Evolutionary conservation across 2,113 vertebrate species (phyloP).

Genomic region (Calidris pygmaea): DNA sequence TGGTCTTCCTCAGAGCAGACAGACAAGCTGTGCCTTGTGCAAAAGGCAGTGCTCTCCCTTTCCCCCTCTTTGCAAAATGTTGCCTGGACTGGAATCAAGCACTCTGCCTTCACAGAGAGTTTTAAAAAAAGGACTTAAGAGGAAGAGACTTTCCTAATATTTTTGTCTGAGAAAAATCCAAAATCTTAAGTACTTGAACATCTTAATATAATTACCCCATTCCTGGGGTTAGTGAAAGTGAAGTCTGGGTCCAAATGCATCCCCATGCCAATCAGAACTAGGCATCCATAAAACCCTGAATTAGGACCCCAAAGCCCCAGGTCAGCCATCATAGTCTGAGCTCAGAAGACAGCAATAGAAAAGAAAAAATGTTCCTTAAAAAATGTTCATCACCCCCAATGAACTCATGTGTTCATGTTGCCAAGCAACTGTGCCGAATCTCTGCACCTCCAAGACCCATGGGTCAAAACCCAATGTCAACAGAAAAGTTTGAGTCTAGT

Average conservation of each 20-base stretch:
- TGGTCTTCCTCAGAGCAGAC: background rate
- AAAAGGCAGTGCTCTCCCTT: background rate
- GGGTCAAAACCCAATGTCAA: slow-evolving; percentile 15
- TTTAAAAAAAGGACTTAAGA: background rate
- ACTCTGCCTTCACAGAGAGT: background rate
- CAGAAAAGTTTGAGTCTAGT: slow-evolving; percentile 7
- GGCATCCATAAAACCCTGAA: background rate
- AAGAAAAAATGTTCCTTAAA: slow-evolving; percentile 11
- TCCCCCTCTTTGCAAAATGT: background rate
- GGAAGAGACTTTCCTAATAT: background rate
- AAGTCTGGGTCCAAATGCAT: background rate
- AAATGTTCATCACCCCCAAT: background rate
- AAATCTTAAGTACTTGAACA: background rate
- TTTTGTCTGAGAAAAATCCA: background rate
- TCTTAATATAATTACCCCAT: background rate
- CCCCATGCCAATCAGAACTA: background rate
- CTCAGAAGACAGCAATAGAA: background rate
- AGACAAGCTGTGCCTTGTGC: background rate
- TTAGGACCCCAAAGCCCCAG: background rate
- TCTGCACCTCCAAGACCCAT: background rate
- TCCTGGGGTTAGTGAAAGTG: background rate
- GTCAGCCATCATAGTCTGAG: background rate
- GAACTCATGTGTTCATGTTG: background rate
- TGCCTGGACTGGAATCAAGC: rapidly evolving
- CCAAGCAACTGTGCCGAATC: background rate